phyloP scores from a whole-genome alignment of 2,888 invertebrate genomes.

The Lamellibrachia satsuma region DNA sequence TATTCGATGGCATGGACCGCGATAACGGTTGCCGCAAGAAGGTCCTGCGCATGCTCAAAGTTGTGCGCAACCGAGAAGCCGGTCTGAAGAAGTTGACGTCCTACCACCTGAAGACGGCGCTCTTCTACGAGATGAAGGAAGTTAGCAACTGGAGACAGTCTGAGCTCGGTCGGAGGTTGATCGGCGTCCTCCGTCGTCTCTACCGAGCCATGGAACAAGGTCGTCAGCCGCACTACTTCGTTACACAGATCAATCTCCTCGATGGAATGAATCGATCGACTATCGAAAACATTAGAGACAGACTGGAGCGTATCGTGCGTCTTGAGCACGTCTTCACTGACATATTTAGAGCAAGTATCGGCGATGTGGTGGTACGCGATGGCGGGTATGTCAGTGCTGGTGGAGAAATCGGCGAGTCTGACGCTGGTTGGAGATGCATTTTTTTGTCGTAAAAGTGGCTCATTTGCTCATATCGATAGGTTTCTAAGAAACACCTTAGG shows the following conservation, averaged over 20 bases:
- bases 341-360: background rate
- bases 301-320: background rate
- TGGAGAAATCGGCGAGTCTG: no score
- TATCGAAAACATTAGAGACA: background rate
- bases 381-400: background rate
- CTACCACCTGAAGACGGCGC: slow-evolving; percentile 23
- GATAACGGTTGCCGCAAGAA: slow-evolving; percentile 33
- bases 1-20: slow-evolving; percentile 29
- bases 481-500: no score
- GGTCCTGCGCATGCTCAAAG: slow-evolving; percentile 32
- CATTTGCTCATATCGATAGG: no score
- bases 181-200: background rate
- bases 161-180: background rate
- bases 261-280: background rate
- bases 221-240: background rate
- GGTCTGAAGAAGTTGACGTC: slow-evolving; percentile 19
- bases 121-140: slow-evolving; percentile 23
- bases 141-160: background rate
- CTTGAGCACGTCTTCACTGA: background rate
- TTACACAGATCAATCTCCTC: background rate
- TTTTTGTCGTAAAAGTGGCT: no score
- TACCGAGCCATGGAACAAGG: background rate
- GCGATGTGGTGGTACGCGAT: background rate
- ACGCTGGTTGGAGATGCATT: no score
- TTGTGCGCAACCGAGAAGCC: slow-evolving; percentile 22